Conservation (phyloP, 2,888 invertebrate species). For the Xestia rhomboidea region DNA sequence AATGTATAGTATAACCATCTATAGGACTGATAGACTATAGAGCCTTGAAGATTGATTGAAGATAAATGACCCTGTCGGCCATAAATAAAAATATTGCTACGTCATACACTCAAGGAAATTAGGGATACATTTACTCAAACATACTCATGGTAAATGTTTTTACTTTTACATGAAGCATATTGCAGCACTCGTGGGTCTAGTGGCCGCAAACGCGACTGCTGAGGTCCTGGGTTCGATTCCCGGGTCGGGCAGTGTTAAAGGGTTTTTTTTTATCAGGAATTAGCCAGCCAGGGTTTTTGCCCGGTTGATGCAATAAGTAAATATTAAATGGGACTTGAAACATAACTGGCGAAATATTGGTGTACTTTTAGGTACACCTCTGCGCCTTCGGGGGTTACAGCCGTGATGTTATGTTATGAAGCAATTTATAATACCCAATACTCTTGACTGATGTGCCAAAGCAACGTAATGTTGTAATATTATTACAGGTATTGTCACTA, state of each 20-base stretch:
- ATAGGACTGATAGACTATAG: constrained; percentile 9
- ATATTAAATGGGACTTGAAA: background rate
- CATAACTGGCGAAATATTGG: background rate
- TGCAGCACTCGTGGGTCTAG: background rate
- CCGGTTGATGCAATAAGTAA: background rate
- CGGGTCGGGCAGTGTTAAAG: background rate
- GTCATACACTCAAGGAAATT: constrained; percentile 60
- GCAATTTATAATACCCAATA: background rate
- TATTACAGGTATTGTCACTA: background rate
- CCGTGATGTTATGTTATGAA: background rate
- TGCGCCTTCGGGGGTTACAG: background rate
- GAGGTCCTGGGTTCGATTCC: background rate
- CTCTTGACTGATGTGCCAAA: constrained; percentile 5
- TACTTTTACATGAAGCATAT: constrained; percentile 2
- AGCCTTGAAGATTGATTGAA: constrained; percentile 72
- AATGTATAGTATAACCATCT: background rate
- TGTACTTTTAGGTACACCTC: background rate
- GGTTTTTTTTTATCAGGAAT: background rate
- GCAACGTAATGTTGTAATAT: background rate
- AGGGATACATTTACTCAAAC: constrained; percentile 15
- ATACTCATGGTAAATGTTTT: background rate
- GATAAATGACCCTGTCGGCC: constrained; percentile 76
- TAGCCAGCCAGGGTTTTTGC: background rate
- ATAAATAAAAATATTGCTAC: constrained; percentile 68
- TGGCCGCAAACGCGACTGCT: background rate